phyloP scores from a whole-genome alignment of 2,888 invertebrate species.

The Rhaphigaster nebulosa region DNA sequence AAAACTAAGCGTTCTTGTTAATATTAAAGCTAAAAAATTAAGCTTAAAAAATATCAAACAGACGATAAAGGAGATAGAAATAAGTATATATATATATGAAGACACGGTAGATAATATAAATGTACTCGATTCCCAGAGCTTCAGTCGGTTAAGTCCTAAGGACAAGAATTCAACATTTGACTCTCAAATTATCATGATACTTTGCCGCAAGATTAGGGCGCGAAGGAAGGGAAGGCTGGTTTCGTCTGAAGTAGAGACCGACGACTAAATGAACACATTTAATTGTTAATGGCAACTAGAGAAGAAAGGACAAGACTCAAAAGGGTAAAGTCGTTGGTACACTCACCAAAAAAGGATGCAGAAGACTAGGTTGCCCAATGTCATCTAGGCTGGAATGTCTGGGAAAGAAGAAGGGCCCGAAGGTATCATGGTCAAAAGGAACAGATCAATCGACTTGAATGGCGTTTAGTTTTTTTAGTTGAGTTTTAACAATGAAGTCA shows the following conservation, averaged over 20 bases:
- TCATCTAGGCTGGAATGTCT: neutral
- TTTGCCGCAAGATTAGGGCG: neutral
- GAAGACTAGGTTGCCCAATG: neutral
- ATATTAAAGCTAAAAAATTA: no score
- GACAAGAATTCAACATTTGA: neutral
- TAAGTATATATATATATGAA: no score
- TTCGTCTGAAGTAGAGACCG: neutral
- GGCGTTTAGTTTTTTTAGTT: neutral
- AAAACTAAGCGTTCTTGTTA: no score
- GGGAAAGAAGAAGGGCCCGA: neutral
- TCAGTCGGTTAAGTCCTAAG: neutral
- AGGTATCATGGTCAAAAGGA: neutral
- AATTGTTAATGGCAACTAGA: neutral
- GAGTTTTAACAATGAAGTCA: no score
- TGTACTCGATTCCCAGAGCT: neutral
- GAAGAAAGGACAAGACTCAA: constrained; percentile 4
- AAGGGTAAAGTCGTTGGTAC: neutral
- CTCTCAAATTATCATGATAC: neutral
- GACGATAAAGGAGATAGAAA: no score
- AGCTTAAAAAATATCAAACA: no score
- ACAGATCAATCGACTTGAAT: neutral
- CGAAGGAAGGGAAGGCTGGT: neutral
- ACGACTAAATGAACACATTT: neutral
- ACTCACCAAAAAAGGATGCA: neutral
- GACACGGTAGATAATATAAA: neutral